Evolutionary conservation across 2,113 vertebrate genomes (phyloP).

Genomic region (Daphoenositta chrysoptera): DNA sequence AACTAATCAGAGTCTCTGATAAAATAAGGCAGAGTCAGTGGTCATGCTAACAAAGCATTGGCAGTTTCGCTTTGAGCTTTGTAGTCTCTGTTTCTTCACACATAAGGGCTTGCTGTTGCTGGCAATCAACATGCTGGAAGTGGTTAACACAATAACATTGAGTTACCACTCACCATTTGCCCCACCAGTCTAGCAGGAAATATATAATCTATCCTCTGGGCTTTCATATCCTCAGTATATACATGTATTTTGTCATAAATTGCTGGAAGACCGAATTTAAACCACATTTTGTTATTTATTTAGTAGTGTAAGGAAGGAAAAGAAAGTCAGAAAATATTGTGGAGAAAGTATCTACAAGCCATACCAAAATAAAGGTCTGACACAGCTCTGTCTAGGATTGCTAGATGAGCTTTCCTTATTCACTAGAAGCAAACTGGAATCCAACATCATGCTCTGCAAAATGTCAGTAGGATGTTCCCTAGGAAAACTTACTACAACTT

Average conservation of each 20-base stretch:
- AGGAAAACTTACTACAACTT: not conserved
- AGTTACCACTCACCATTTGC: not conserved
- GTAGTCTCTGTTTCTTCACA: not conserved
- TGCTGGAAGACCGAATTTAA: not conserved
- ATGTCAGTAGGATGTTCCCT: not conserved
- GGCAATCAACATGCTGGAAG: not conserved
- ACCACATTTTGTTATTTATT: not conserved
- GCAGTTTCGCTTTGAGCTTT: not conserved
- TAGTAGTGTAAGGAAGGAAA: not conserved
- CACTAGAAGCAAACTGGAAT: not conserved
- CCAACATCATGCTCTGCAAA: not conserved
- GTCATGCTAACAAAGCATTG: not conserved
- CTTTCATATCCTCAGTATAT: not conserved
- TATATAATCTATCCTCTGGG: not conserved
- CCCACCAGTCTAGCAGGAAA: not conserved
- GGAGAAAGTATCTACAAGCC: not conserved
- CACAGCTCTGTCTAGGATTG: not conserved
- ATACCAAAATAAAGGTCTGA: not conserved
- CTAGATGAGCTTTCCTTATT: not conserved
- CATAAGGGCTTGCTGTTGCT: not conserved
- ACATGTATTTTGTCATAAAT: not conserved
- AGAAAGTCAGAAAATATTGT: not conserved
- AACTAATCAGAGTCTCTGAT: not conserved
- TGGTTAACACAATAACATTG: not conserved
- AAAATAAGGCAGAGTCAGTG: not conserved